Evolutionary conservation across 2,888 invertebrate species (phyloP).

Genomic region (Dasypolia templi): DNA sequence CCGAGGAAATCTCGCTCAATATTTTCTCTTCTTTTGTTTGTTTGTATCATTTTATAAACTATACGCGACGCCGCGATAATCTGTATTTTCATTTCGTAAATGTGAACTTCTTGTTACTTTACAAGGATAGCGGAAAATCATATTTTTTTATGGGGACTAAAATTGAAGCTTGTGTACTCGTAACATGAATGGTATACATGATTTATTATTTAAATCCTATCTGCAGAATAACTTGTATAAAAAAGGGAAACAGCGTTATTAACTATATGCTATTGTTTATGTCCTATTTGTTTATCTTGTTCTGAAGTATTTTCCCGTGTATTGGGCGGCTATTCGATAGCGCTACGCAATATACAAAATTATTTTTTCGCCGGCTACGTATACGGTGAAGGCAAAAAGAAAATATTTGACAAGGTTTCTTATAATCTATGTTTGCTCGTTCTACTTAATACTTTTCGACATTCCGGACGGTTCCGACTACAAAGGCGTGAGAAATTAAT

Average conservation of each 20-base stretch:
- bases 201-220: constrained; percentile 60
- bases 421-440: not conserved
- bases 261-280: constrained; percentile 48
- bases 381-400: constrained; percentile 4
- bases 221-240: constrained; percentile 41
- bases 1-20: constrained; percentile 83
- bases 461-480: not conserved
- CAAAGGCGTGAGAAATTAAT: not conserved
- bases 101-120: too few species aligned
- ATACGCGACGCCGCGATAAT: constrained; percentile 64
- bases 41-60: constrained; percentile 77
- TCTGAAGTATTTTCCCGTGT: constrained; percentile 52
- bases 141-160: constrained; percentile 57
- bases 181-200: constrained; percentile 44
- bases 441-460: not conserved
- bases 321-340: constrained; percentile 44
- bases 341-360: constrained; percentile 41
- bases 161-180: constrained; percentile 30
- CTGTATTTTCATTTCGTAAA: constrained; percentile 61
- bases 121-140: constrained; percentile 38
- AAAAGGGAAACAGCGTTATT: constrained; percentile 41
- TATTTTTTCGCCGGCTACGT: constrained; percentile 33
- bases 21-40: constrained; percentile 79
- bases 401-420: constrained; percentile 31
- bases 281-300: constrained; percentile 58